Conservation (phyloP, 2,113 vertebrate genomes). For the Chrysochloris asiatica region DNA sequence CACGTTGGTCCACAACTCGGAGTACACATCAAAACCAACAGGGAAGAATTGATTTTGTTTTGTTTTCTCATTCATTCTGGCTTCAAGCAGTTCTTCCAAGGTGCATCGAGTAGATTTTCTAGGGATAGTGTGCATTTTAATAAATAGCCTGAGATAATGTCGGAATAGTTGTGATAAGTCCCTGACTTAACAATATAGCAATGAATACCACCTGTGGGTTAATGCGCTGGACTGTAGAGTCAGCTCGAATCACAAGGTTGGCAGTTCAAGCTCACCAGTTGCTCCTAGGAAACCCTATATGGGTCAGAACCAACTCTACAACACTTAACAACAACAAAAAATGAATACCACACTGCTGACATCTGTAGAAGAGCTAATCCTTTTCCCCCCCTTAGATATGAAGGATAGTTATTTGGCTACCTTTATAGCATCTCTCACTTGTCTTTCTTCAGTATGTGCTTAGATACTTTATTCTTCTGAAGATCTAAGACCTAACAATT, state of each 20-base stretch:
- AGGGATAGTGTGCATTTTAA: neutral
- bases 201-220: too few relatives aligned
- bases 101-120: neutral
- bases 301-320: too few relatives aligned
- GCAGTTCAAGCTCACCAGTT: too few relatives aligned
- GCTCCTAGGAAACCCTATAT: too few relatives aligned
- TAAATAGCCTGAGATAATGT: neutral
- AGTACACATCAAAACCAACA: neutral
- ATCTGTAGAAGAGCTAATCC: neutral
- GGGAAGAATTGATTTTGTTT: too few relatives aligned
- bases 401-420: neutral
- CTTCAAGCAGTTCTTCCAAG: neutral
- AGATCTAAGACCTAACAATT: neutral
- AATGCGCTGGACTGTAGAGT: too few relatives aligned
- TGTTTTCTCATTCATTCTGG: too few relatives aligned
- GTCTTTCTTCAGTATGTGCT: neutral
- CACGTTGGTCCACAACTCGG: neutral
- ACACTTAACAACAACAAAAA: too few relatives aligned
- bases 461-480: neutral
- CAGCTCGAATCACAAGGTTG: too few relatives aligned
- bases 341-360: too few relatives aligned
- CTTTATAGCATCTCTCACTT: neutral
- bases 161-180: too few relatives aligned
- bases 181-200: too few relatives aligned
- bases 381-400: neutral